Conservation (phyloP, 2,797 vertebrate genomes). For the Vireo griseus region DNA sequence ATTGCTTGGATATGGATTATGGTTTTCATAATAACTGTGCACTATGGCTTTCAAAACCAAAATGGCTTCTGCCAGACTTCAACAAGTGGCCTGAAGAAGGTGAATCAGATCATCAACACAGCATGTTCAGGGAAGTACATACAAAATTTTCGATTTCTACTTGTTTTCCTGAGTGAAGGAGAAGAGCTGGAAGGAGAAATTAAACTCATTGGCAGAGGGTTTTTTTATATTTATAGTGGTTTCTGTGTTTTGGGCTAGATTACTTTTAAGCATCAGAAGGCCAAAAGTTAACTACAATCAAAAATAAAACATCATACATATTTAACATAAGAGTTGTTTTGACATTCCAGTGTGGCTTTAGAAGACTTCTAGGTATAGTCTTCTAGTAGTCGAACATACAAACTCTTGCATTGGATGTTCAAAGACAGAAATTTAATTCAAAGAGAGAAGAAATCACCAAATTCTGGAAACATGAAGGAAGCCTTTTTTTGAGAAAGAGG, state of each 20-base stretch:
- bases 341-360: not conserved
- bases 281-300: not conserved
- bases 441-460: not conserved
- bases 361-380: not conserved
- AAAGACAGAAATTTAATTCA: not conserved
- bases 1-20: not conserved
- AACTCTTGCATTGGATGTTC: not conserved
- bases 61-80: not conserved
- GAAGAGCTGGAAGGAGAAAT: not conserved
- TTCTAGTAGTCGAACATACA: not conserved
- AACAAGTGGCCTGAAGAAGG: accelerated
- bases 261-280: not conserved
- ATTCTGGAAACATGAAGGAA: not conserved
- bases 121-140: not conserved
- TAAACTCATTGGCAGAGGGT: not conserved
- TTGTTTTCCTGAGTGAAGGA: not conserved
- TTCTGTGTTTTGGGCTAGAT: not conserved
- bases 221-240: not conserved
- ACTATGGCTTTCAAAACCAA: not conserved
- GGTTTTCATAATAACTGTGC: not conserved
- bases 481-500: not conserved
- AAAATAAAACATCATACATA: not conserved
- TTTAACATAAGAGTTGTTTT: not conserved
- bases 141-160: not conserved
- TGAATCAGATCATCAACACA: not conserved